These are phyloP conservation scores for Drosophila merina DNA, from an alignment of 2,888 invertebrate species.

Conservation along the genomic window DNA sequence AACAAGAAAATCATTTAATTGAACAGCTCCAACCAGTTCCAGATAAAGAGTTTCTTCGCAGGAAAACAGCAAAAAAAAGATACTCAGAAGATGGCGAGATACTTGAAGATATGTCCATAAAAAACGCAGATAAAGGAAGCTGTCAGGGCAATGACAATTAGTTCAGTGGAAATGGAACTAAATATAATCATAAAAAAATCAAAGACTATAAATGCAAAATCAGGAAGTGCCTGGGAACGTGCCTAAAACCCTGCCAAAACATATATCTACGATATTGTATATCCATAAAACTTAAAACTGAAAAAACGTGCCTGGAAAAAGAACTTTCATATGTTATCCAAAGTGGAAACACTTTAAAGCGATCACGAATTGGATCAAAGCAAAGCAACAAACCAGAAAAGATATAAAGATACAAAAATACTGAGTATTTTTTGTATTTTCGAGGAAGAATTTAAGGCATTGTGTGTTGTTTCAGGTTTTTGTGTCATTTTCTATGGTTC, in stretches of 20 bases:
- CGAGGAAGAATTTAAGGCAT: slow-evolving; percentile 16
- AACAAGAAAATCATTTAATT: slow-evolving; percentile 49
- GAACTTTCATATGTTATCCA: slow-evolving; percentile 11
- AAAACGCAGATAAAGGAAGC: slow-evolving; percentile 2
- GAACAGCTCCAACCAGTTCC: slow-evolving; percentile 23
- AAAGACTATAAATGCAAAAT: neutral
- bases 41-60: slow-evolving; percentile 8
- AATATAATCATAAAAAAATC: neutral
- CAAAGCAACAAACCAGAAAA: slow-evolving; percentile 4
- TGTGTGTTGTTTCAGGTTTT: slow-evolving; percentile 36
- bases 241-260: slow-evolving; percentile 8
- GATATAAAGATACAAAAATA: slow-evolving; percentile 26
- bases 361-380: slow-evolving; percentile 38
- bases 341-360: slow-evolving; percentile 34
- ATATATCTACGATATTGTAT: slow-evolving; percentile 3
- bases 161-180: neutral
- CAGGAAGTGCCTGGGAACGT: slow-evolving; percentile 3
- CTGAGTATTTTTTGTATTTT: neutral
- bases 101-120: slow-evolving; percentile 4
- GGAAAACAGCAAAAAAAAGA: neutral
- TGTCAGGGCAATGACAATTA: neutral
- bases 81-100: slow-evolving; percentile 15
- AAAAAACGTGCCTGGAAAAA: slow-evolving; percentile 30
- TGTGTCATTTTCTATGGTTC: slow-evolving; percentile 30
- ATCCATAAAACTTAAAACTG: slow-evolving; percentile 22